Conservation (phyloP, 2,797 vertebrate genomes). For the Lithobates pipiens region DNA sequence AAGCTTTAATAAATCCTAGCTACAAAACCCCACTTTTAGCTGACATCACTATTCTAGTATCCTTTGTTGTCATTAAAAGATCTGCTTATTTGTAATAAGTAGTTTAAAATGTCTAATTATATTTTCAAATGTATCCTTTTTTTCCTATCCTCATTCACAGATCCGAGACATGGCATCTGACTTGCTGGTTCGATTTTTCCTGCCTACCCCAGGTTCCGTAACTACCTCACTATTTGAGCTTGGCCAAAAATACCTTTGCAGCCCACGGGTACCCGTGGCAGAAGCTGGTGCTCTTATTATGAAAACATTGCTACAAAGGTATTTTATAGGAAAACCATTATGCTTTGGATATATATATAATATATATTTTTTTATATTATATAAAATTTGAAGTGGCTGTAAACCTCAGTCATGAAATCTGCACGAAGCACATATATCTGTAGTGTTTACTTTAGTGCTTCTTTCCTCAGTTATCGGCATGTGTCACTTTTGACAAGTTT, state of each 20-base stretch:
- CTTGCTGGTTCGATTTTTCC: conserved; percentile 81
- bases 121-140: neutral
- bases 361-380: too few relatives aligned
- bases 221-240: conserved; percentile 71
- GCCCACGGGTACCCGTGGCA: conserved; percentile 86
- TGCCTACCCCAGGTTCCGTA: conserved; percentile 71
- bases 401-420: too few relatives aligned
- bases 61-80: neutral
- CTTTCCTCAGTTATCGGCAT: too few relatives aligned
- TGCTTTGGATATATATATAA: too few relatives aligned
- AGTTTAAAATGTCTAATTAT: neutral
- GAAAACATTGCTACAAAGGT: conserved; percentile 86
- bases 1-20: too few relatives aligned
- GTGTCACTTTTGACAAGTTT: too few relatives aligned
- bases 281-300: conserved; percentile 85
- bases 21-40: too few relatives aligned
- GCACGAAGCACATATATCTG: too few relatives aligned
- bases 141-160: conserved; percentile 68
- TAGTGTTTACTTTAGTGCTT: too few relatives aligned
- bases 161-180: conserved; percentile 86
- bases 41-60: neutral
- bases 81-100: neutral
- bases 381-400: too few relatives aligned
- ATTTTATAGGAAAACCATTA: conserved; percentile 12
- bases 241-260: conserved; percentile 76